Conservation (phyloP, 2,113 vertebrate species). For the Mesoclemmys tuberculata region DNA sequence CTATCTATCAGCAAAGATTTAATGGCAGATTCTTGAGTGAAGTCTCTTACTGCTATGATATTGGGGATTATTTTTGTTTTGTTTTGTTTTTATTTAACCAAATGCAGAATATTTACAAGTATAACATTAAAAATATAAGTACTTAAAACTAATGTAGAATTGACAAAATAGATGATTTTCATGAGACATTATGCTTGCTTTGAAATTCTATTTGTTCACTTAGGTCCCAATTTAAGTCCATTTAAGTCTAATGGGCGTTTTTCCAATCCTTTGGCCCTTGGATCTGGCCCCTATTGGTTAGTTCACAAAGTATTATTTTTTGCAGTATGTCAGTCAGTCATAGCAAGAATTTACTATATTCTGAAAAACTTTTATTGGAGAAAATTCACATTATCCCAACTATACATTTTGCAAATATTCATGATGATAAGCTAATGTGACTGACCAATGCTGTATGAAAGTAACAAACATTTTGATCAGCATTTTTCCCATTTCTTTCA, state of each 20-base stretch:
- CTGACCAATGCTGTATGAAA: neutral
- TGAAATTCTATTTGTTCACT: neutral
- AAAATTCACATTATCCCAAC: fast-evolving
- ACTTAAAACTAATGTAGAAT: neutral
- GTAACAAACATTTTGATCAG: fast-evolving
- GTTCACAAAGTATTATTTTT: neutral
- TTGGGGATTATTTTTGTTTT: neutral
- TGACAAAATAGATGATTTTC: neutral
- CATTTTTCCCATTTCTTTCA: neutral
- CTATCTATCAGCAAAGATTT: neutral
- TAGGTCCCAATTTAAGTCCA: neutral
- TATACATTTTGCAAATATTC: neutral
- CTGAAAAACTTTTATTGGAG: neutral
- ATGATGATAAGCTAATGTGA: neutral
- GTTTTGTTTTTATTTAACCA: neutral
- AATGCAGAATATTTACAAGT: neutral
- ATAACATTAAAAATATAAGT: neutral
- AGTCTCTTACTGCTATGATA: neutral
- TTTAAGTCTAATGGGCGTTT: neutral
- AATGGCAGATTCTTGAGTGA: neutral
- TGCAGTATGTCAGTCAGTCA: neutral
- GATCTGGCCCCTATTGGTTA: neutral
- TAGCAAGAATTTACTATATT: neutral
- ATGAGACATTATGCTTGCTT: neutral
- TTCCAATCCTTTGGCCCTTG: neutral